These are phyloP conservation scores for Bufo gargarizans DNA, from an alignment of 2,113 vertebrate species.

Conservation along the genomic window DNA sequence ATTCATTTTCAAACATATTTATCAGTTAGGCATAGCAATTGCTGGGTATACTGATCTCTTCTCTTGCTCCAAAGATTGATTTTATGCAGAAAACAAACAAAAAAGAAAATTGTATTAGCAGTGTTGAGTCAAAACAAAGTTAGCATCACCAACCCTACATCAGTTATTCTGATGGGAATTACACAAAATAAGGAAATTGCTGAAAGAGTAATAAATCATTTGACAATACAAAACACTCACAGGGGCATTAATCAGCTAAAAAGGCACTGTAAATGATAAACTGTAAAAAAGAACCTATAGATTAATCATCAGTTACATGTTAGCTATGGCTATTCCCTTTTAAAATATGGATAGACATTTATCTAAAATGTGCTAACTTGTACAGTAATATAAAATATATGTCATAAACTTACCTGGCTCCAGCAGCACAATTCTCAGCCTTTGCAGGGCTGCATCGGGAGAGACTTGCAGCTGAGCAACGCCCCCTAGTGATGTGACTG, in stretches of 20 bases:
- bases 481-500: too few species aligned
- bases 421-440: too few species aligned
- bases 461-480: too few species aligned
- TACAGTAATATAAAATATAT: background rate
- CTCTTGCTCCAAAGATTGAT: background rate
- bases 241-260: constrained; percentile 12
- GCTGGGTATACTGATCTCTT: background rate
- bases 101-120: constrained; percentile 2
- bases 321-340: background rate
- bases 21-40: background rate
- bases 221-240: constrained; percentile 4
- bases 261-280: background rate
- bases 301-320: constrained; percentile 17
- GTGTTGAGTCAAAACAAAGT: constrained; percentile 23
- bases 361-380: background rate
- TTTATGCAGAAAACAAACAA: constrained; percentile 13
- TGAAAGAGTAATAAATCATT: constrained; percentile 35
- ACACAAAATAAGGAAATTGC: constrained; percentile 38
- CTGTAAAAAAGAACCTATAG: background rate
- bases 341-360: background rate
- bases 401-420: too few species aligned
- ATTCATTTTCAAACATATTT: constrained; percentile 7
- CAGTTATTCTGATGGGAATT: constrained; percentile 43
- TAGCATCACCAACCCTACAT: constrained; percentile 14
- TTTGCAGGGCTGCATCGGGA: too few species aligned